phyloP scores from a whole-genome alignment of 1,140 invertebrate species.

The Apocrypta bakeri region DNA sequence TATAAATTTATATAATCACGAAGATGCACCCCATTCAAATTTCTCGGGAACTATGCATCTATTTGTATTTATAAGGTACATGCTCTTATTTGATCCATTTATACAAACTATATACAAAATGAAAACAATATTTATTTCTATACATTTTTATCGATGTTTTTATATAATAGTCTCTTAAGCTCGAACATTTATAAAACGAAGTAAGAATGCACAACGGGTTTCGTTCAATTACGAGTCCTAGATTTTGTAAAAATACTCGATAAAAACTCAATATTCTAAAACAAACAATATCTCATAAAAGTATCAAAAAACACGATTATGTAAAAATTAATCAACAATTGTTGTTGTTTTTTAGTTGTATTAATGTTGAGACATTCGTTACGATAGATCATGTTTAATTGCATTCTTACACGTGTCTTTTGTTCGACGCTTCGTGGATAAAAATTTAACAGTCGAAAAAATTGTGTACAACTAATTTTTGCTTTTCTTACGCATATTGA shows the following conservation, averaged over 20 bases:
- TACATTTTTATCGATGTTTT: constrained; percentile 45
- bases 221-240: neutral
- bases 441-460: neutral
- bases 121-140: constrained; percentile 57
- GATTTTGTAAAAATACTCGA: neutral
- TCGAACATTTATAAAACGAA: neutral
- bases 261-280: neutral
- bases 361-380: neutral
- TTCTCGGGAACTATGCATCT: neutral
- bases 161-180: constrained; percentile 4
- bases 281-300: neutral
- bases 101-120: constrained; percentile 69
- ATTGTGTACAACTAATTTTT: neutral
- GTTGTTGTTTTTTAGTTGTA: neutral
- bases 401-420: neutral
- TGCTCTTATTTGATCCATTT: constrained; percentile 56
- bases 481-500: neutral
- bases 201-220: constrained; percentile 32
- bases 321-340: neutral
- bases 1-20: constrained; percentile 7
- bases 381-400: neutral
- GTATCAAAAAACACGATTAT: neutral
- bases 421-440: neutral
- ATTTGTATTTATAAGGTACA: constrained; percentile 12
- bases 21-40: neutral